phyloP scores from a whole-genome alignment of 2,113 vertebrate species.

The Stercorarius parasiticus region DNA sequence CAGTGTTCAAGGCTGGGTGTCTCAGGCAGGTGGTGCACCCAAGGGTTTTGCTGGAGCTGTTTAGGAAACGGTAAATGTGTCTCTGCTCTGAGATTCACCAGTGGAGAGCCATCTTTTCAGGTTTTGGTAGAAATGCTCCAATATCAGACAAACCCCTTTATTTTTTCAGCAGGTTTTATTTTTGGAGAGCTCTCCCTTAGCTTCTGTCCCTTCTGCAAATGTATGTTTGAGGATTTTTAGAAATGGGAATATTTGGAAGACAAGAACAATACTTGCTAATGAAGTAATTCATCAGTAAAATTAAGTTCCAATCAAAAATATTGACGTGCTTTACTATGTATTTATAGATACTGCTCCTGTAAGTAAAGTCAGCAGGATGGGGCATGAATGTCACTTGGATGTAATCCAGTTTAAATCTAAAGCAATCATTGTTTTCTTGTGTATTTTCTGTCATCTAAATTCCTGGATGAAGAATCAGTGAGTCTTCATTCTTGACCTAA shows the following conservation, averaged over 20 bases:
- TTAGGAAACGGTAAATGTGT: background rate
- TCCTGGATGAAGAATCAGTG: background rate
- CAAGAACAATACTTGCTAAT: background rate
- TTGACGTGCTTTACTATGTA: background rate
- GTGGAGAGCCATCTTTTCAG: background rate
- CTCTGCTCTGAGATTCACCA: background rate
- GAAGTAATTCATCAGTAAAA: background rate
- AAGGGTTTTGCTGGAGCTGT: background rate
- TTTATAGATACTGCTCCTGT: conserved; percentile 12
- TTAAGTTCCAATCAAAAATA: conserved; percentile 22
- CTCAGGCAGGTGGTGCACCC: background rate
- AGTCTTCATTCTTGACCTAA: background rate
- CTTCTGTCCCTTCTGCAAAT: background rate
- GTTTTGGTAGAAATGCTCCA: background rate
- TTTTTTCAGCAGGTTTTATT: background rate
- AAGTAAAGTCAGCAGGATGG: background rate
- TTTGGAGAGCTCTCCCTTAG: background rate
- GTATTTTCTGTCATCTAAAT: background rate
- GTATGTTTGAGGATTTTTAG: background rate
- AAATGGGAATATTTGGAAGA: background rate
- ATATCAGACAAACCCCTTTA: background rate
- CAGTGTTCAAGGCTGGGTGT: background rate
- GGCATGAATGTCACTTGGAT: background rate
- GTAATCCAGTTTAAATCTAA: conserved; percentile 20
- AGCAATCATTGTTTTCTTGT: background rate